phyloP scores from a whole-genome alignment of 2,113 vertebrate species.

The Seriola aureovittata region DNA sequence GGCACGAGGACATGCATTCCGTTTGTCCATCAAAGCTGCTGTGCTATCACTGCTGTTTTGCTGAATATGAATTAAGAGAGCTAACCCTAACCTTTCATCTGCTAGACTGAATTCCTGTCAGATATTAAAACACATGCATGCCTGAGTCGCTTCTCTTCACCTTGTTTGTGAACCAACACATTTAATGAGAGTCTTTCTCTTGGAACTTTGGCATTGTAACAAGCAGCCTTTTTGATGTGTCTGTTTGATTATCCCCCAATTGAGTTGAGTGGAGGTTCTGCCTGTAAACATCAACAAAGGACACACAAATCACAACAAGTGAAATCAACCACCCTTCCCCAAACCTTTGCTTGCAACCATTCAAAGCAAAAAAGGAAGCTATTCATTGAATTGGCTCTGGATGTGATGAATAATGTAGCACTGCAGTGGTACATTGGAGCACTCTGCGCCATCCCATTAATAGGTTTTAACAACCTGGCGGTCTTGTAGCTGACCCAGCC shows the following conservation, averaged over 20 bases:
- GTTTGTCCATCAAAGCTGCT: conserved; percentile 77
- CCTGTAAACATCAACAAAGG: conserved; percentile 75
- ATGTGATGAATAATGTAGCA: conserved; percentile 80
- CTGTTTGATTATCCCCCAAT: conserved; percentile 78
- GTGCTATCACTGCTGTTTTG: conserved; percentile 46
- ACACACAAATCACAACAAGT: conserved; percentile 64
- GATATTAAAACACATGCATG: conserved; percentile 69
- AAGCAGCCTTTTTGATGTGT: conserved; percentile 77
- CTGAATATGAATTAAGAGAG: conserved; percentile 76
- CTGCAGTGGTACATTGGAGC: conserved; percentile 66
- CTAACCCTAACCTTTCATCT: conserved; percentile 72
- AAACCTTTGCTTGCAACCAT: conserved; percentile 58
- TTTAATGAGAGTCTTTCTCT: conserved; percentile 78
- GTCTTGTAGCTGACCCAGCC: conserved; percentile 77
- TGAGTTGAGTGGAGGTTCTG: conserved; percentile 63
- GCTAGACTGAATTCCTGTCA: conserved; percentile 48
- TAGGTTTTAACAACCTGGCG: conserved; percentile 81
- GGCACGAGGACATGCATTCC: conserved; percentile 48
- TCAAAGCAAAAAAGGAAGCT: conserved; percentile 46
- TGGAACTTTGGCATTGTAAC: conserved; percentile 75
- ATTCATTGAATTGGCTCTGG: conserved; percentile 66
- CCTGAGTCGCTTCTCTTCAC: conserved; percentile 61
- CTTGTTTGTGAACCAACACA: conserved; percentile 73
- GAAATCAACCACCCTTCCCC: conserved; percentile 48
- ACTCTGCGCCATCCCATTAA: conserved; percentile 73